These are phyloP conservation scores for Pseudochaenichthys georgianus DNA, from an alignment of 2,797 vertebrate genomes.

Conservation along the genomic window DNA sequence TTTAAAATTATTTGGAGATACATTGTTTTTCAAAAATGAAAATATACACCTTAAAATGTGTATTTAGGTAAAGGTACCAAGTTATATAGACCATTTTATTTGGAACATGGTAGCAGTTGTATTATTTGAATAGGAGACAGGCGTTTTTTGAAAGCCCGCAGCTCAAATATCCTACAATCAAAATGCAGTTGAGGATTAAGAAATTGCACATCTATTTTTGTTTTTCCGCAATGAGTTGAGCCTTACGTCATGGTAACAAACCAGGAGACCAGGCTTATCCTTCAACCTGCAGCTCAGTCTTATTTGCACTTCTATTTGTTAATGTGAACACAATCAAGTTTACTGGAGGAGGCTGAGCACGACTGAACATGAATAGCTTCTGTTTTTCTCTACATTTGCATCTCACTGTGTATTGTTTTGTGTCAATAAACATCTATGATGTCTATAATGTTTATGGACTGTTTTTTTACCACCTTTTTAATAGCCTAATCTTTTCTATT, in stretches of 20 bases:
- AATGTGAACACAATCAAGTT: background rate
- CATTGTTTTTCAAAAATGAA: too few relatives aligned
- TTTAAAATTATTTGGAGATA: too few relatives aligned
- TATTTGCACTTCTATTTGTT: constrained; percentile 7
- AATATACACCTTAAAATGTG: too few relatives aligned
- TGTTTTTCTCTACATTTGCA: constrained; percentile 9
- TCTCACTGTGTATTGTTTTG: background rate
- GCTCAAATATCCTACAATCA: background rate
- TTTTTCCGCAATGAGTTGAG: background rate
- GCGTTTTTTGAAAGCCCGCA: background rate
- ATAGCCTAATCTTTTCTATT: background rate
- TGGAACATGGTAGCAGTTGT: background rate
- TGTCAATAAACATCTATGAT: background rate
- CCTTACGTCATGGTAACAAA: constrained; percentile 18
- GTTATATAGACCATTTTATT: too few relatives aligned
- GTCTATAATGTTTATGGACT: background rate
- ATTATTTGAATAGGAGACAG: background rate
- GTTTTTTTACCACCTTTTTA: background rate
- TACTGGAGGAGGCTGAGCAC: background rate
- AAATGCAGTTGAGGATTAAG: too few relatives aligned
- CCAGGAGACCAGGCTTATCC: constrained; percentile 17
- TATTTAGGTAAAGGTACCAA: too few relatives aligned
- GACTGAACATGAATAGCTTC: constrained; percentile 1
- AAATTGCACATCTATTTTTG: background rate
- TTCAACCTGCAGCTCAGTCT: constrained; percentile 10